Conservation (phyloP, 2,888 invertebrate species). For the Xestia xanthographa region DNA sequence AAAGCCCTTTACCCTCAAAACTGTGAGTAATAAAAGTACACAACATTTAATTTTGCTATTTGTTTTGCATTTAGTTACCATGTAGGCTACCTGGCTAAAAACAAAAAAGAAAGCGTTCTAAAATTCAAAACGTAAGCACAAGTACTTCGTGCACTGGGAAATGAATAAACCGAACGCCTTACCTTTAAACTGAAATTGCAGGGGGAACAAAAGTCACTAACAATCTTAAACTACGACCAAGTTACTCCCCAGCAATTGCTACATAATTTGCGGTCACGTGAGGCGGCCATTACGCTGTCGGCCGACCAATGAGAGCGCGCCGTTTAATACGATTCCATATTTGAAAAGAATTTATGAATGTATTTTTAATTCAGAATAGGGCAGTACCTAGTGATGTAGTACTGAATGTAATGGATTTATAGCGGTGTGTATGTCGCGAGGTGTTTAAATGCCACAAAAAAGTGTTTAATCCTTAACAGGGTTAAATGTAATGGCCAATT, state of each 20-base stretch:
- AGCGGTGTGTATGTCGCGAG: slow-evolving; percentile 14
- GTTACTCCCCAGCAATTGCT: slow-evolving; percentile 82
- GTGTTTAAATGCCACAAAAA: slow-evolving; percentile 34
- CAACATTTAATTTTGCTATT: background rate
- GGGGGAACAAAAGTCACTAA: slow-evolving; percentile 68
- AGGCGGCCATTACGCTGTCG: slow-evolving; percentile 85
- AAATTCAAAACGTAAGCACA: slow-evolving; percentile 17
- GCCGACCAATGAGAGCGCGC: slow-evolving; percentile 84
- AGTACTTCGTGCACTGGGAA: slow-evolving; percentile 60
- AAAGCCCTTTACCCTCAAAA: background rate
- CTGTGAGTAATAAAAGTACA: background rate
- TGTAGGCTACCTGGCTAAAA: background rate
- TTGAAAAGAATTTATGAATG: slow-evolving; percentile 79
- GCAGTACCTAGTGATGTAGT: slow-evolving; percentile 55
- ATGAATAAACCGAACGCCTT: slow-evolving; percentile 60
- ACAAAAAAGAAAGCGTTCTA: background rate
- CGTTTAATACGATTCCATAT: slow-evolving; percentile 86
- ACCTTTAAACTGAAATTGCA: slow-evolving; percentile 67
- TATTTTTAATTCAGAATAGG: slow-evolving; percentile 75
- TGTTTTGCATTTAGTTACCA: background rate
- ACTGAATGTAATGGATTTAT: slow-evolving; percentile 33
- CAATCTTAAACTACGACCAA: slow-evolving; percentile 74
- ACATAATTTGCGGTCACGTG: slow-evolving; percentile 89
- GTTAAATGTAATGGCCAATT: slow-evolving; percentile 30
- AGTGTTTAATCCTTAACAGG: slow-evolving; percentile 40